Percentiles rank a stretch among this genome's conserved stretches.
Evolutionary conservation across 2,797 vertebrate genomes (phyloP).

Genomic region (Gambelia wislizenii): DNA sequence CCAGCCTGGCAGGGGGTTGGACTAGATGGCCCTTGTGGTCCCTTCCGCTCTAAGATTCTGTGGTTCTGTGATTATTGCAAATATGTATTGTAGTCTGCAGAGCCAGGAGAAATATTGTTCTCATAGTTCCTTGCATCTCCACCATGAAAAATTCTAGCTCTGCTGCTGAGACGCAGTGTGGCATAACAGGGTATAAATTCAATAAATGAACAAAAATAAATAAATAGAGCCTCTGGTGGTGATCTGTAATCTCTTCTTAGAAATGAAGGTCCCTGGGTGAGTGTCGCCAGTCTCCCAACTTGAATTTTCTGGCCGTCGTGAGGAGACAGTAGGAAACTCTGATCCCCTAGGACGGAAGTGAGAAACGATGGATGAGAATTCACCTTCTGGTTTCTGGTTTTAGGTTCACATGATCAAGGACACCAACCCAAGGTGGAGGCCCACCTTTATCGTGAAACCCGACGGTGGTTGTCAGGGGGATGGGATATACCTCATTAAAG

Average conservation of each 20-base stretch:
- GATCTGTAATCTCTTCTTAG: background rate
- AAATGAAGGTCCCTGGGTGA: background rate
- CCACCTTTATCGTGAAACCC: slow-evolving; percentile 96
- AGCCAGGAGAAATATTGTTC: no score
- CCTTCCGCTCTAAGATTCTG: no score
- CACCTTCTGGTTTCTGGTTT: background rate
- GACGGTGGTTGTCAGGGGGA: slow-evolving; percentile 96
- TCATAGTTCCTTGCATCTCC: no score
- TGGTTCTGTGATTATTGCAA: no score
- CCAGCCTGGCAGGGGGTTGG: no score
- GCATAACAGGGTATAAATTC: no score
- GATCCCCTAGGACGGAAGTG: background rate
- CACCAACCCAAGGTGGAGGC: slow-evolving; percentile 83
- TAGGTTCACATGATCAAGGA: slow-evolving; percentile 91
- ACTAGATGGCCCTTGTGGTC: no score
- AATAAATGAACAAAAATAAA: no score
- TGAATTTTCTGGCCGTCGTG: background rate
- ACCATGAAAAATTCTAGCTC: no score
- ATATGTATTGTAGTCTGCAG: no score
- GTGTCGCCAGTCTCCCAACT: background rate
- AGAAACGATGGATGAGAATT: background rate
- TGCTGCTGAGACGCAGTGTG: no score
- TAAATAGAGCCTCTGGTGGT: no score
- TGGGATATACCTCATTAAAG: slow-evolving; percentile 98
- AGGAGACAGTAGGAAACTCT: background rate